Evolutionary conservation across 2,113 vertebrate species (phyloP).

Genomic region (Pangasianodon gigas): DNA sequence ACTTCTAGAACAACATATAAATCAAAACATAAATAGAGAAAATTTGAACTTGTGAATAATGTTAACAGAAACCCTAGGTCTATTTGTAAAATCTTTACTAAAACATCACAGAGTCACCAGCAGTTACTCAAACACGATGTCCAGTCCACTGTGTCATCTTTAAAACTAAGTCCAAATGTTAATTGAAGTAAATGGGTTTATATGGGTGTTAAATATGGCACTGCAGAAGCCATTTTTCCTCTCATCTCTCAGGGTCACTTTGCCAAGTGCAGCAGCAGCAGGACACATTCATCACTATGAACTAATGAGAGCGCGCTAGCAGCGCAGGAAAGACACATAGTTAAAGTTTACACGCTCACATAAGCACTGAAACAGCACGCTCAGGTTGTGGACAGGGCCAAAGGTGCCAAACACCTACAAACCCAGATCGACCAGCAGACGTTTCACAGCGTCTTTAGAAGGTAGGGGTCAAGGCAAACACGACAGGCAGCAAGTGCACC

Average conservation of each 20-base stretch:
- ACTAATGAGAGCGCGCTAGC: constrained; percentile 73
- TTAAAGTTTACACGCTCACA: constrained; percentile 66
- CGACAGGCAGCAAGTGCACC: constrained; percentile 41
- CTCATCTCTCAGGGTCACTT: constrained; percentile 73
- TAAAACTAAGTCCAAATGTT: constrained; percentile 36
- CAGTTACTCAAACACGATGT: not conserved
- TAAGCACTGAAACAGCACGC: constrained; percentile 56
- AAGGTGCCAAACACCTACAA: constrained; percentile 45
- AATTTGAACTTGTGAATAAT: not conserved
- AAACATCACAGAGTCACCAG: not conserved
- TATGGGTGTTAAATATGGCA: constrained; percentile 56
- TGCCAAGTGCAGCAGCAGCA: constrained; percentile 61
- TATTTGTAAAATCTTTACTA: not conserved
- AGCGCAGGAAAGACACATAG: constrained; percentile 61
- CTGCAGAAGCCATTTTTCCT: constrained; percentile 57
- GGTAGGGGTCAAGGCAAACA: constrained; percentile 41
- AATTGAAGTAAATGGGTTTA: constrained; percentile 51
- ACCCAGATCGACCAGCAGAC: constrained; percentile 57
- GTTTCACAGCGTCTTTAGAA: constrained; percentile 39
- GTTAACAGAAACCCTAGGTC: not conserved
- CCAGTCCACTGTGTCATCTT: constrained; percentile 7
- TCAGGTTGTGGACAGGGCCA: constrained; percentile 3
- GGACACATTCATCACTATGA: constrained; percentile 71
- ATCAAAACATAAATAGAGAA: not conserved
- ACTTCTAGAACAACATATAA: not conserved